A percentile compares a stretch with the other conserved stretches of the same genome.
These are phyloP conservation scores for Puntigrus tetrazona DNA, from an alignment of 2,113 vertebrate genomes.

Conservation along the genomic window DNA sequence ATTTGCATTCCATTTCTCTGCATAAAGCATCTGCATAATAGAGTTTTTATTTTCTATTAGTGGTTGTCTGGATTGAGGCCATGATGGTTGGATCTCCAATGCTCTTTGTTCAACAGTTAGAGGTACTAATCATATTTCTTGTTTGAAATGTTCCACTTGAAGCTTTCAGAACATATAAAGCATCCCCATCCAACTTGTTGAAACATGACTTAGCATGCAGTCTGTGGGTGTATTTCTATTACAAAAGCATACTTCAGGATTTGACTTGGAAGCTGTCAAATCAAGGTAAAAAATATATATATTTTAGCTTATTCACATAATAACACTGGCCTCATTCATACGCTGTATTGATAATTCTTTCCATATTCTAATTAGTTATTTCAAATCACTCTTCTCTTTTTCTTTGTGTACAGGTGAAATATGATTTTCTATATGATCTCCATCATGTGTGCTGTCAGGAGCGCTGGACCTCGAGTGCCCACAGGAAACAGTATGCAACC, in stretches of 20 bases:
- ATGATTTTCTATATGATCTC: conserved; percentile 81
- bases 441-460: conserved; percentile 83
- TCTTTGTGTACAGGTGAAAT: conserved; percentile 74
- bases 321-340: background rate
- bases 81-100: conserved; percentile 80
- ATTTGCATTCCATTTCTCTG: no score
- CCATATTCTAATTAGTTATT: background rate
- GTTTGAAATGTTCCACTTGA: background rate
- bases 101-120: conserved; percentile 80
- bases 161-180: background rate
- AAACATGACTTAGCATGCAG: background rate
- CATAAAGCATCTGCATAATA: background rate
- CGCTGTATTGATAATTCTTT: background rate
- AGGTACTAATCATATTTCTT: conserved; percentile 62
- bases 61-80: conserved; percentile 76
- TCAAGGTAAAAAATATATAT: background rate
- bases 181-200: background rate
- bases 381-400: background rate
- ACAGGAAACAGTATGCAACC: conserved; percentile 76
- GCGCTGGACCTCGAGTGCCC: conserved; percentile 70
- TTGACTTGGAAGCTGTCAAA: background rate
- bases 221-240: background rate
- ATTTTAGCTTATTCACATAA: background rate
- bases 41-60: conserved; percentile 57
- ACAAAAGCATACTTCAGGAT: background rate